Conservation (phyloP, 2,888 invertebrate species). For the Salticus scenicus region DNA sequence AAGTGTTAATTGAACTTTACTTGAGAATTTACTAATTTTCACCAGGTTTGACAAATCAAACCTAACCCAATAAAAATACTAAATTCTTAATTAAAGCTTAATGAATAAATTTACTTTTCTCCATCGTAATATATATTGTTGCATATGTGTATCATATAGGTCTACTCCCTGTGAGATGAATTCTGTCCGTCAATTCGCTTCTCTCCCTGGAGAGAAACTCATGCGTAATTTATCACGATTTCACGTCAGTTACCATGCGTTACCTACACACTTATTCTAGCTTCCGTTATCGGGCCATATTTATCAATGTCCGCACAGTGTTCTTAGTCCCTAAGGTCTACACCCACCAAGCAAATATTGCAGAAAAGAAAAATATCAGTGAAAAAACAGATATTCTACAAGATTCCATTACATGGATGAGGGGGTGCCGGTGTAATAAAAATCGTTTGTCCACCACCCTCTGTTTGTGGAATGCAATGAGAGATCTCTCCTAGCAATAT, state of each 20-base stretch:
- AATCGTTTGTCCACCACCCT: conserved; percentile 17
- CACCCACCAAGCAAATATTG: not conserved
- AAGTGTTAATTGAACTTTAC: too few species aligned
- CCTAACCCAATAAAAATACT: too few species aligned
- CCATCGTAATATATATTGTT: too few species aligned
- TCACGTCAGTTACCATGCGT: not conserved
- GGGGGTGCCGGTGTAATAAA: not conserved
- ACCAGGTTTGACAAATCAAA: too few species aligned
- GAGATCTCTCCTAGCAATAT: not conserved
- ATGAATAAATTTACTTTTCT: too few species aligned
- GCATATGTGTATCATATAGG: too few species aligned
- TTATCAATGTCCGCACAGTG: not conserved
- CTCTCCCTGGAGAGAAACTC: not conserved
- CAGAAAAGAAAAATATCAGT: not conserved
- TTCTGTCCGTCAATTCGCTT: too few species aligned
- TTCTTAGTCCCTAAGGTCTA: not conserved
- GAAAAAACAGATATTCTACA: not conserved
- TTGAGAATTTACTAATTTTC: too few species aligned
- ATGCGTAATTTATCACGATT: not conserved
- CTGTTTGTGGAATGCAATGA: not conserved
- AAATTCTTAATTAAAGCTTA: too few species aligned
- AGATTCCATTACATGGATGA: not conserved
- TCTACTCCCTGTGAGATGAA: too few species aligned
- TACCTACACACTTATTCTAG: not conserved
- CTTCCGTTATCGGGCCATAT: not conserved